phyloP scores from a whole-genome alignment of 2,113 vertebrate genomes.

The Lipotes vexillifer region DNA sequence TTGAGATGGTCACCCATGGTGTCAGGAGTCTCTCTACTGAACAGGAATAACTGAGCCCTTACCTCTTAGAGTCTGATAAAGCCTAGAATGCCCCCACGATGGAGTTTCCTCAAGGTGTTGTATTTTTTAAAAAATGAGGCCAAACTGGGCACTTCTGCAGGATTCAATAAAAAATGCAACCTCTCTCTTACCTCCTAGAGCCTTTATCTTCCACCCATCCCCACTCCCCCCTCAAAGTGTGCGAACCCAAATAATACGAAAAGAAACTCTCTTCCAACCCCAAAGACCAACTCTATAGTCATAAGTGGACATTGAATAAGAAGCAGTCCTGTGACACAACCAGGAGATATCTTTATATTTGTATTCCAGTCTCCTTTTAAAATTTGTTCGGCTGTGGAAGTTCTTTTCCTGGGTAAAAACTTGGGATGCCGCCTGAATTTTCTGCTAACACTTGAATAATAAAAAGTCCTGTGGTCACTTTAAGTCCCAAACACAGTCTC shows the following conservation, averaged over 20 bases:
- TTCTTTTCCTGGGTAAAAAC: not conserved
- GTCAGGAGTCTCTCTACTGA: not conserved
- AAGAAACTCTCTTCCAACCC: not conserved
- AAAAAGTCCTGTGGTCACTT: not conserved
- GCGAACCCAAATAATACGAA: not conserved
- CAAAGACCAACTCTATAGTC: not conserved
- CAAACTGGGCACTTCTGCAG: not conserved
- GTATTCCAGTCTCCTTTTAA: not conserved
- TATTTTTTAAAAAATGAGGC: not conserved
- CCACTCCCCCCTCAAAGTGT: not conserved
- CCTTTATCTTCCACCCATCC: too few species aligned
- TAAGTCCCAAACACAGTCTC: not conserved
- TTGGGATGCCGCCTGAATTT: not conserved
- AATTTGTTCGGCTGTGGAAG: not conserved
- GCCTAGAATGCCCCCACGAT: not conserved
- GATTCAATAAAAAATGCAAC: not conserved
- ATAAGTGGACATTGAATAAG: not conserved
- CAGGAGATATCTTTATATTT: not conserved
- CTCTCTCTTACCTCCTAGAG: not conserved
- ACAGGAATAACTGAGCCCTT: not conserved
- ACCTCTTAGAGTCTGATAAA: not conserved
- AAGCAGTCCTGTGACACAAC: not conserved
- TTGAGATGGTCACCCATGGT: not conserved
- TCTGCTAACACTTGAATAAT: not conserved
- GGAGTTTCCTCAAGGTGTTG: not conserved